Evolutionary conservation across 1,140 invertebrate species (phyloP), one percentile per base, ranked within the genome.

Genomic region (Nasonia vitripennis): DNA sequence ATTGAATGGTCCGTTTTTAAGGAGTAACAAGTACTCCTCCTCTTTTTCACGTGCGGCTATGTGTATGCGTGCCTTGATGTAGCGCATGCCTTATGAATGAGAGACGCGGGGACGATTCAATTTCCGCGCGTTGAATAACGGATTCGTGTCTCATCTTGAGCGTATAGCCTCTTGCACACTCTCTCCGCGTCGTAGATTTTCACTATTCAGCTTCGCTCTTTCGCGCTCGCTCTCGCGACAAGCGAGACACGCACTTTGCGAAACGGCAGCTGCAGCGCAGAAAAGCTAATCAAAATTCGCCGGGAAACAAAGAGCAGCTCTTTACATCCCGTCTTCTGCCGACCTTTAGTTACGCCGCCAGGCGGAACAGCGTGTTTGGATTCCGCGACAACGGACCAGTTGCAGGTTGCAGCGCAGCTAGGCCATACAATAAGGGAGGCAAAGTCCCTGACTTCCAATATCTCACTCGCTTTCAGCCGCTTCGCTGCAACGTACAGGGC

Each of bases 391-490:
- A n/a, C 55, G 20, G 55, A 7, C 17, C 55, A 62, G 55, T 20
- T 37, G 17, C 55, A 6, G 14, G 1, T 11, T 2, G 0, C 12
- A 55, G 51, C 12, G 3, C 74, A 48, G 74, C 41, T 74, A 41
- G n/a, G n/a, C 37, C 55, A 68, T 23, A 68, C 34, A 83, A n/a
- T n/a, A n/a, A 37, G 10, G 51, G 20, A 5, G 45, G 73, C 34
- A 83, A 83, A 77, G 31, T 77, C 81, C 55, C 51, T 68, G 81
- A 83, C 81, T 83, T 74, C 48, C 81, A 82, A 73, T 82, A 82
- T 83, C 74, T 9, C 73, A 55, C 73, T 41, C 27, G 68, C 68
- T 81, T 73, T 81, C 79, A 48, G 79, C 1, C 12, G 68, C 14
- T 11, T 48, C n/a, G 74, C 23, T 14, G 23, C 7, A 45, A 45